A percentile compares a stretch with the other conserved stretches of the same genome.
phyloP scores from a whole-genome alignment of 2,888 invertebrate genomes.

The Himalopsyche japonica region DNA sequence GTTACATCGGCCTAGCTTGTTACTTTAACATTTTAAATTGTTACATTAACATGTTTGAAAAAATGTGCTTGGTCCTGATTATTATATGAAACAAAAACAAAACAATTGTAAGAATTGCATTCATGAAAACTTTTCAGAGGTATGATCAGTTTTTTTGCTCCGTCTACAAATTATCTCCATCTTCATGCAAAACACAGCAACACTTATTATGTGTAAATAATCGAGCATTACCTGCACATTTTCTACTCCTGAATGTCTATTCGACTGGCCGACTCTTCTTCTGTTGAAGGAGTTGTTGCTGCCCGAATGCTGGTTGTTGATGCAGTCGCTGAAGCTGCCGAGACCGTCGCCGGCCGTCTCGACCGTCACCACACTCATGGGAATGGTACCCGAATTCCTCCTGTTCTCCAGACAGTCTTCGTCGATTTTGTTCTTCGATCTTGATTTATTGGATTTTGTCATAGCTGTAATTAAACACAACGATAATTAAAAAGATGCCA shows the following conservation, averaged over 20 bases:
- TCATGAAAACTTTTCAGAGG: too few species aligned
- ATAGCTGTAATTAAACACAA: slow-evolving; percentile 53
- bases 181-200: too few species aligned
- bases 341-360: slow-evolving; percentile 45
- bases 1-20: too few species aligned
- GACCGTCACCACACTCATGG: slow-evolving; percentile 55
- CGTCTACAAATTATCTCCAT: too few species aligned
- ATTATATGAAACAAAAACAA: too few species aligned
- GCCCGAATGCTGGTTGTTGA: slow-evolving; percentile 60
- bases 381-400: slow-evolving; percentile 36
- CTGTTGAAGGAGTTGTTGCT: slow-evolving; percentile 51
- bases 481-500: background rate
- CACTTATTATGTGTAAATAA: too few species aligned
- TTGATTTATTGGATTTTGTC: slow-evolving; percentile 61
- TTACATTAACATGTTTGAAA: too few species aligned
- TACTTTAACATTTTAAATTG: too few species aligned
- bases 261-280: slow-evolving; percentile 44
- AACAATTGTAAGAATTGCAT: too few species aligned
- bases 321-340: slow-evolving; percentile 63
- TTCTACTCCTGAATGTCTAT: slow-evolving; percentile 14
- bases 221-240: slow-evolving; percentile 27
- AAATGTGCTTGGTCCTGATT: too few species aligned
- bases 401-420: slow-evolving; percentile 48
- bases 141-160: too few species aligned
- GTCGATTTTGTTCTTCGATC: slow-evolving; percentile 65